Conservation (phyloP, 2,797 vertebrate species). For the Microctenopoma stevenorrisi region DNA sequence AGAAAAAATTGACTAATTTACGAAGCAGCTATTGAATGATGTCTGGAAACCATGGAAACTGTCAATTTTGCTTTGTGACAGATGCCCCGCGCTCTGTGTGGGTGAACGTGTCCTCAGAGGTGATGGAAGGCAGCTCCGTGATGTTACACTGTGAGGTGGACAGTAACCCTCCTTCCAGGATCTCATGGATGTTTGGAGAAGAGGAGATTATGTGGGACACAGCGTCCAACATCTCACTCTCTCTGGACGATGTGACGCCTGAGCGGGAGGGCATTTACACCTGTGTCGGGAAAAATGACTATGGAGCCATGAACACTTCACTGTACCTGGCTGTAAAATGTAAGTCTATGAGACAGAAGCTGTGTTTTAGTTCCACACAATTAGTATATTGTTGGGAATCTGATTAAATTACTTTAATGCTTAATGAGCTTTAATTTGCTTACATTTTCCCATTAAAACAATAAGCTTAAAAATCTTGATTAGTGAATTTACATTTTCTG, state of each 20-base stretch:
- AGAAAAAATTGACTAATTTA: neutral
- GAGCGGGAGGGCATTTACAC: conserved; percentile 88
- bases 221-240: conserved; percentile 83
- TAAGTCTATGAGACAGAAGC: conserved; percentile 74
- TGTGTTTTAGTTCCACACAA: neutral
- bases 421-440: neutral
- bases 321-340: conserved; percentile 90
- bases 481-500: too few species aligned
- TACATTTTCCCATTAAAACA: too few species aligned
- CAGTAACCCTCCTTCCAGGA: conserved; percentile 87
- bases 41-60: neutral
- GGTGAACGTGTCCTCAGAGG: conserved; percentile 89
- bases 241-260: conserved; percentile 84
- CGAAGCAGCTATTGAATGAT: neutral
- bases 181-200: conserved; percentile 88
- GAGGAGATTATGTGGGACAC: conserved; percentile 85
- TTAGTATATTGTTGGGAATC: neutral
- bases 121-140: conserved; percentile 89
- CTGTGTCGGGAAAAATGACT: conserved; percentile 89
- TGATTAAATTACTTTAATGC: neutral
- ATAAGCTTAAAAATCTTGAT: too few species aligned
- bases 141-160: conserved; percentile 89
- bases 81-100: conserved; percentile 88
- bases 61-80: conserved; percentile 41
- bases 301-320: conserved; percentile 89